These are phyloP conservation scores for Mimumesa dahlbomi DNA, from an alignment of 2,888 invertebrate species.

Conservation along the genomic window DNA sequence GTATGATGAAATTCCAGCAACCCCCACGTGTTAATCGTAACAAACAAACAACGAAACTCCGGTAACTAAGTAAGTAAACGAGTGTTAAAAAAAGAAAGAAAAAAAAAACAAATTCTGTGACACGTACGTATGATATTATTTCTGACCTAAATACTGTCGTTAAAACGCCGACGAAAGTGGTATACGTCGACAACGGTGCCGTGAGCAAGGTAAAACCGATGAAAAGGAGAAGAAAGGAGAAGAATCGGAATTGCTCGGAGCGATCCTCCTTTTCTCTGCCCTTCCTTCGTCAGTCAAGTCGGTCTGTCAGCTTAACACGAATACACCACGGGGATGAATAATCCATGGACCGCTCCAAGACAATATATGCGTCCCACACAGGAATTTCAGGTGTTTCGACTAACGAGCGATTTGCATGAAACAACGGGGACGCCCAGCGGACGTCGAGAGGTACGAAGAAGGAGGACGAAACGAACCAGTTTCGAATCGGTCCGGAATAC, in stretches of 20 bases:
- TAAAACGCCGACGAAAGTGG: no score
- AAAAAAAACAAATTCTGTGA: no score
- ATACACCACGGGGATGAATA: conserved; percentile 69
- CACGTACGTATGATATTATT: no score
- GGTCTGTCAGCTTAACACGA: conserved; percentile 55
- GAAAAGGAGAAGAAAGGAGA: no score
- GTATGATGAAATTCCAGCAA: conserved; percentile 25
- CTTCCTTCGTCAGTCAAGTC: conserved; percentile 37
- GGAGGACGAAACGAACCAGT: conserved; percentile 56
- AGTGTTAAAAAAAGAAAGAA: no score
- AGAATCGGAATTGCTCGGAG: not conserved
- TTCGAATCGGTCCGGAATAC: conserved; percentile 52
- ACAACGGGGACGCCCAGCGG: conserved; percentile 59
- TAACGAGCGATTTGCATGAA: conserved; percentile 74
- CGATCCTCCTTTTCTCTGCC: conserved; percentile 5
- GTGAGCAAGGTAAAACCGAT: no score
- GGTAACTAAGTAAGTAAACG: no score
- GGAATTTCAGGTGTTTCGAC: conserved; percentile 72
- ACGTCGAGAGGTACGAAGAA: conserved; percentile 23
- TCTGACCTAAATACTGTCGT: no score
- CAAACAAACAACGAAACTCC: no score
- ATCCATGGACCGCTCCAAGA: conserved; percentile 68
- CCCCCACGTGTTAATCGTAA: no score
- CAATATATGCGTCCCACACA: conserved; percentile 67
- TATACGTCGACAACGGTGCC: no score